Percentiles rank a stretch among this genome's conserved stretches.
These are phyloP conservation scores for Temnothorax rugatulus DNA, from an alignment of 2,888 invertebrate species.

Conservation along the genomic window DNA sequence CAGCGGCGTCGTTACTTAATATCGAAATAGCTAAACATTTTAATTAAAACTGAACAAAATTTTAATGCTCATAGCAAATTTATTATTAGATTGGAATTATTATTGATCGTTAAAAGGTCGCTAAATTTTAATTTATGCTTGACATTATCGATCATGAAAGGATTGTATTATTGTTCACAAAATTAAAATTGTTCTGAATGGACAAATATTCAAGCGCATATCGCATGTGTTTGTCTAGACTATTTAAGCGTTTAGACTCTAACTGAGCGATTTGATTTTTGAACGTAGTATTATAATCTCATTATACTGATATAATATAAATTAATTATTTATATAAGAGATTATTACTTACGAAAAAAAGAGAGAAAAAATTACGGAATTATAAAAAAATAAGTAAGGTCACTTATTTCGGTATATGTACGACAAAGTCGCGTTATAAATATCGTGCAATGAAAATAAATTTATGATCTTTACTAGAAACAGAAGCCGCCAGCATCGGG, in stretches of 20 bases:
- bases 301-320: neutral
- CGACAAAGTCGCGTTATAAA: neutral
- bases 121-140: neutral
- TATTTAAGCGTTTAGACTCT: neutral
- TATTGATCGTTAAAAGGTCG: neutral
- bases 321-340: neutral
- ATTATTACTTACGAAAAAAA: neutral
- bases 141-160: constrained; percentile 10
- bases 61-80: constrained; percentile 35
- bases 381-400: neutral
- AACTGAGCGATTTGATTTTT: neutral
- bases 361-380: neutral
- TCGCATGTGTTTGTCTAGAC: neutral
- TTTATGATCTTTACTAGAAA: constrained; percentile 9
- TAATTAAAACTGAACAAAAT: constrained; percentile 46
- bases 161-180: neutral
- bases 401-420: neutral
- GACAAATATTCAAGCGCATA: neutral
- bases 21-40: constrained; percentile 40
- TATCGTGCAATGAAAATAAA: constrained; percentile 8
- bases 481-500: neutral
- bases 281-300: neutral
- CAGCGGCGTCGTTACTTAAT: constrained; percentile 26
- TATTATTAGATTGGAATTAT: constrained; percentile 34
- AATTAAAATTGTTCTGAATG: neutral